Percentiles rank a stretch among this genome's conserved stretches.
phyloP scores from a whole-genome alignment of 2,113 vertebrate genomes.

The Callospermophilus lateralis region DNA sequence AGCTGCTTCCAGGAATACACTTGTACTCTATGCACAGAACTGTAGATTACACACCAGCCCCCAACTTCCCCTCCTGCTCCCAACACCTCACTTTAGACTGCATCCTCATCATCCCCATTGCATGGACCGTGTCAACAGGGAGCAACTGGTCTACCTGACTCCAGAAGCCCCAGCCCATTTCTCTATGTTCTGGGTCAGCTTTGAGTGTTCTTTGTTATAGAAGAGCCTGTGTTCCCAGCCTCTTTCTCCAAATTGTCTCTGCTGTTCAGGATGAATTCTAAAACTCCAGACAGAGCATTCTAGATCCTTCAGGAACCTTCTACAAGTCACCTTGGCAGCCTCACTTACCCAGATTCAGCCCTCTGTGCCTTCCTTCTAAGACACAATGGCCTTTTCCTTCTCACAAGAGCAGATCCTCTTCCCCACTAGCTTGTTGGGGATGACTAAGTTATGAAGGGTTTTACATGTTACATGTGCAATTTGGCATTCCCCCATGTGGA shows the following conservation, averaged over 20 bases:
- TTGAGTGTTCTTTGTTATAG: neutral
- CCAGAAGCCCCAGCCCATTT: neutral
- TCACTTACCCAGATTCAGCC: neutral
- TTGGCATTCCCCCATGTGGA: neutral
- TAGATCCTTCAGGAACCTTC: neutral
- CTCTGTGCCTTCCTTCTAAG: neutral
- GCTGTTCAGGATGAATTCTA: neutral
- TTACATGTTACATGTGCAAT: neutral
- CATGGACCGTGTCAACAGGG: neutral
- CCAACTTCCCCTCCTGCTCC: neutral
- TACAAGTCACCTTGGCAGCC: neutral
- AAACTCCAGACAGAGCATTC: neutral
- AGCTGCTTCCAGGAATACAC: constrained; percentile 60
- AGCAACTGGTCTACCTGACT: neutral
- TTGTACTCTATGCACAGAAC: neutral
- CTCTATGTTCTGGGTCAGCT: neutral
- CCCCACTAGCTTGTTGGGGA: neutral
- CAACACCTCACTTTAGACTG: neutral
- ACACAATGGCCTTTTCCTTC: neutral
- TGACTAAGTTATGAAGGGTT: neutral
- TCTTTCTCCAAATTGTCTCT: neutral
- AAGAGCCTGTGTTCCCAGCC: neutral
- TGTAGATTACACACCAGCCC: neutral
- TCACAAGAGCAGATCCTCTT: neutral
- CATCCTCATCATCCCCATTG: neutral